Evolutionary conservation across 2,113 vertebrate genomes (phyloP).

Genomic region (Chaetura pelagica): DNA sequence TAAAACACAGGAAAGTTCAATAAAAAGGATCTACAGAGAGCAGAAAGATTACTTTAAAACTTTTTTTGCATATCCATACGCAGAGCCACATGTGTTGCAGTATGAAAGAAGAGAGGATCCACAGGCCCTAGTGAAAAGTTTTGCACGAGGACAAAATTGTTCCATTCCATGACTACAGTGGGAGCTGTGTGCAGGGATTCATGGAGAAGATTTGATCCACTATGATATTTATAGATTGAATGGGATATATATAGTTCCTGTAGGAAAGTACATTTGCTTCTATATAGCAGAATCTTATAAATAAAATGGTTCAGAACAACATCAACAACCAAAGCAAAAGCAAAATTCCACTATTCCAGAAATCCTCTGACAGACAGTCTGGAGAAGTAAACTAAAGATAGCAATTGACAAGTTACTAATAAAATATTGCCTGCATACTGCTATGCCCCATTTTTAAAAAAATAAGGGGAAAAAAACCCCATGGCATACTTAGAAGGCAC

Average conservation of each 20-base stretch:
- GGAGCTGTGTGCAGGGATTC: background rate
- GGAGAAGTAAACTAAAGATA: background rate
- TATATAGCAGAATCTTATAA: background rate
- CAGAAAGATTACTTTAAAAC: background rate
- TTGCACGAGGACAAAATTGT: background rate
- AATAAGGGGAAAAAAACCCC: background rate
- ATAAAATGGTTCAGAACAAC: background rate
- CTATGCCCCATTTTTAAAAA: background rate
- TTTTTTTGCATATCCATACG: background rate
- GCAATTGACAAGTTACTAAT: background rate
- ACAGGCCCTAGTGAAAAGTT: background rate
- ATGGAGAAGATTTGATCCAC: background rate
- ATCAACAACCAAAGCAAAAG: background rate
- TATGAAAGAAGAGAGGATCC: background rate
- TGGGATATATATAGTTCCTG: background rate
- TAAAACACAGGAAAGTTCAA: background rate
- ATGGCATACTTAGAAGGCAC: background rate
- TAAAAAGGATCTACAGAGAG: background rate
- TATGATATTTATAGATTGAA: slow-evolving; percentile 9
- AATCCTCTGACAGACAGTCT: background rate
- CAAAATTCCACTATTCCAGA: background rate
- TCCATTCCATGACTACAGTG: background rate
- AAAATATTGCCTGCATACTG: background rate
- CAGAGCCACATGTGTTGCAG: background rate
- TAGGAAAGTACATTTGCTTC: background rate